Conservation (phyloP, 2,888 invertebrate species). For the Limenitis camilla region DNA sequence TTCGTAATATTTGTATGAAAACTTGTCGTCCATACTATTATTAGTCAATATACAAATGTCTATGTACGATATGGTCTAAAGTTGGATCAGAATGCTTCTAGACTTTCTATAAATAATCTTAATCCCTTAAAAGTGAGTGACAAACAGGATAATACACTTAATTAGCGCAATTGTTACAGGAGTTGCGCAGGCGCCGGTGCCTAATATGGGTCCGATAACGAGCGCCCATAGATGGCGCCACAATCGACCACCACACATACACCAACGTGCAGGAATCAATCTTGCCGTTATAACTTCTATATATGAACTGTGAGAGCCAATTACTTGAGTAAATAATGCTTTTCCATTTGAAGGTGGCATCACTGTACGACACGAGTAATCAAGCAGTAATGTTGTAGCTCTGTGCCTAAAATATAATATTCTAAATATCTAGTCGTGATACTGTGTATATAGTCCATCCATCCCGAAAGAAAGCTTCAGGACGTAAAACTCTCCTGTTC, state of each 20-base stretch:
- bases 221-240: conserved; percentile 30
- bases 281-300: conserved; percentile 6
- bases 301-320: background rate
- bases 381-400: too few species aligned
- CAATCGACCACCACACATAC: conserved; percentile 22
- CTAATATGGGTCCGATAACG: conserved; percentile 36
- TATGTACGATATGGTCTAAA: too few species aligned
- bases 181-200: conserved; percentile 27
- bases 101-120: background rate
- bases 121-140: background rate
- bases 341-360: too few species aligned
- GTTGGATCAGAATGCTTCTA: background rate
- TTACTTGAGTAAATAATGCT: conserved; percentile 1
- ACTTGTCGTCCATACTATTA: too few species aligned
- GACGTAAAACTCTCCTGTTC: too few species aligned
- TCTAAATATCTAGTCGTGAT: too few species aligned
- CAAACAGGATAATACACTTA: conserved; percentile 3
- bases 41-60: too few species aligned
- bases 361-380: too few species aligned
- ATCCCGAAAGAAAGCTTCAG: too few species aligned
- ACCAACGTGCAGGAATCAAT: conserved; percentile 12
- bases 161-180: conserved; percentile 12
- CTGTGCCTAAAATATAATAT: too few species aligned
- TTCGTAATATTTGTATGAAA: too few species aligned
- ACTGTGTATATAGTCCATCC: too few species aligned